phyloP scores from a whole-genome alignment of 2,113 vertebrate species.

The Xiphias gladius region DNA sequence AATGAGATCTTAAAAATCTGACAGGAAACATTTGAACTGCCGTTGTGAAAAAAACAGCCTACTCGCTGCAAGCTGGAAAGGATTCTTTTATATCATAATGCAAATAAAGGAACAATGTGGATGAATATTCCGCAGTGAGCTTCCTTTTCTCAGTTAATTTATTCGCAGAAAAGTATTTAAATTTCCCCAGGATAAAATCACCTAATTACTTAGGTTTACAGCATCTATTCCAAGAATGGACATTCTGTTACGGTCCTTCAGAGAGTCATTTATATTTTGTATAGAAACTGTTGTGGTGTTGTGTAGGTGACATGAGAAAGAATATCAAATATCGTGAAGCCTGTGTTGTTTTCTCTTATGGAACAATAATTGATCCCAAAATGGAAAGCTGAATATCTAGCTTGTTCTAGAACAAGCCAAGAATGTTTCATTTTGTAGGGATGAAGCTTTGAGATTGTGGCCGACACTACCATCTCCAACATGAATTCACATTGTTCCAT shows the following conservation, averaged over 20 bases:
- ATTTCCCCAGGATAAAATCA: slow-evolving; percentile 4
- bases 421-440: slow-evolving; percentile 9
- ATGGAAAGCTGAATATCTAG: slow-evolving; percentile 16
- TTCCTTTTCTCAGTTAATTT: slow-evolving; percentile 16
- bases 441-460: slow-evolving; percentile 12
- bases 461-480: slow-evolving; percentile 1
- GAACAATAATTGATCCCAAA: slow-evolving; percentile 23
- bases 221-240: neutral
- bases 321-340: slow-evolving; percentile 7
- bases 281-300: neutral
- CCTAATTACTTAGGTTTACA: slow-evolving; percentile 19
- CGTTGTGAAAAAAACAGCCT: slow-evolving; percentile 15
- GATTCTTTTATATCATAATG: slow-evolving; percentile 13
- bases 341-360: slow-evolving; percentile 3
- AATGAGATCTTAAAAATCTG: slow-evolving; percentile 24
- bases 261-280: slow-evolving; percentile 18
- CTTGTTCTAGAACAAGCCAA: slow-evolving; percentile 7
- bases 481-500: slow-evolving; percentile 17
- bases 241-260: neutral
- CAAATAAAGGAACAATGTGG: slow-evolving; percentile 23
- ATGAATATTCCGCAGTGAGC: slow-evolving; percentile 12
- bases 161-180: slow-evolving; percentile 17
- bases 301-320: neutral
- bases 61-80: slow-evolving; percentile 10
- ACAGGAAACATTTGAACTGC: slow-evolving; percentile 32